These are phyloP conservation scores for Andrena flavipes DNA, from an alignment of 2,888 invertebrate species.

Conservation along the genomic window DNA sequence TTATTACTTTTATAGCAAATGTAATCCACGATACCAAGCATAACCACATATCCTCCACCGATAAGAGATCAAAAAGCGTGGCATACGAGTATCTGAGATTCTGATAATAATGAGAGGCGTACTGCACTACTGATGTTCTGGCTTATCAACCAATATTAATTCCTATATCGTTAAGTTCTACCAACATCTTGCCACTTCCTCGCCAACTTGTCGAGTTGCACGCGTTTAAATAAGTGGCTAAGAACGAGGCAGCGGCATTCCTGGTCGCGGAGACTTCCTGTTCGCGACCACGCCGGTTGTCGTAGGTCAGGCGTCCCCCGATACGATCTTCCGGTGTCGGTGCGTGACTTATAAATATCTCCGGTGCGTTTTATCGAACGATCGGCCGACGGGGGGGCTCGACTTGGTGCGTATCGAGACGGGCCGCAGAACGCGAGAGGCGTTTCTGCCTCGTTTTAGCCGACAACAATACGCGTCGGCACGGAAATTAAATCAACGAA, in stretches of 20 bases:
- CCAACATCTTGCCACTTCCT: no score
- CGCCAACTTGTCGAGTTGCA: no score
- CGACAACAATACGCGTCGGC: not conserved
- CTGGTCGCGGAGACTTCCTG: not conserved
- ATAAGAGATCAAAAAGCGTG: no score
- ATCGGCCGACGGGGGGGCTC: constrained; percentile 1
- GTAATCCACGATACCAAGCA: no score
- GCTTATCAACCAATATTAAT: not conserved
- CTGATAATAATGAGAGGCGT: no score
- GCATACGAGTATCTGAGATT: no score
- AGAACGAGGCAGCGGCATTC: not conserved
- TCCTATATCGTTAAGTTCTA: not conserved
- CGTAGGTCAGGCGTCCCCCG: constrained; percentile 73
- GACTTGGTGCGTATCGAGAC: constrained; percentile 30
- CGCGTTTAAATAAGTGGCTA: not conserved
- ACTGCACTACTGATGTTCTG: not conserved
- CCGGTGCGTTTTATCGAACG: constrained; percentile 21
- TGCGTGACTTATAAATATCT: constrained; percentile 40
- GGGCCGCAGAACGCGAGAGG: constrained; percentile 26
- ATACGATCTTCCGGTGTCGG: constrained; percentile 52
- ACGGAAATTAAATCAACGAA: constrained; percentile 40
- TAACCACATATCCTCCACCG: no score
- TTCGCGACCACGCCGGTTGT: constrained; percentile 53
- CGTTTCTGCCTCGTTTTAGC: not conserved
- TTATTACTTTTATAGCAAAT: no score